Percentiles rank a stretch among this genome's conserved stretches.
Evolutionary conservation across 2,888 invertebrate genomes (phyloP).

Genomic region (Eueremaeus valkanovi): DNA sequence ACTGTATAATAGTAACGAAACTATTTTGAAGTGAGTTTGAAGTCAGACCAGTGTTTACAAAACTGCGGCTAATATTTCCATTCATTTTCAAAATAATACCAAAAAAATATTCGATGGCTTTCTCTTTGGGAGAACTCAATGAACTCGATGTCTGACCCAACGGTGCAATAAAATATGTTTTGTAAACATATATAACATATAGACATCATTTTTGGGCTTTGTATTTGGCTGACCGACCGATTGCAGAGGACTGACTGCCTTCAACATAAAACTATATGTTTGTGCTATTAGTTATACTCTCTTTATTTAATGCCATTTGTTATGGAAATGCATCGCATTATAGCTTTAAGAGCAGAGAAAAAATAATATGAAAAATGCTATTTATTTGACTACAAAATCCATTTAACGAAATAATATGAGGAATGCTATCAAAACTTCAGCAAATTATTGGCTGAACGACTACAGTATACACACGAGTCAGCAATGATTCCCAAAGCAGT

Average conservation of each 20-base stretch:
- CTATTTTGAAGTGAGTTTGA: not conserved
- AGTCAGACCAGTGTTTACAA: not conserved
- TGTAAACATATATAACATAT: not conserved
- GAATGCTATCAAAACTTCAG: conserved; percentile 12
- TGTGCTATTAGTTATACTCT: not conserved
- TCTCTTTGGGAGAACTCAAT: not conserved
- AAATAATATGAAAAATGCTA: not conserved
- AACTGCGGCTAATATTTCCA: not conserved
- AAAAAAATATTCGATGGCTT: not conserved
- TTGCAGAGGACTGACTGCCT: not conserved
- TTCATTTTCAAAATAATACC: not conserved
- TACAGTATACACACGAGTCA: not conserved
- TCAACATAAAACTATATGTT: not conserved
- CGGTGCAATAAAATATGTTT: not conserved
- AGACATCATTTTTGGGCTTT: not conserved
- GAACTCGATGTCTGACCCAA: not conserved
- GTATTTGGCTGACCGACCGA: not conserved
- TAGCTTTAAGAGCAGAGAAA: not conserved
- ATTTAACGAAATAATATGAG: not conserved
- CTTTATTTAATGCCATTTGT: not conserved
- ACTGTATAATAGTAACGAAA: not conserved
- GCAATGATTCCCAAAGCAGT: not conserved
- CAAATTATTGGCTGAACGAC: not conserved
- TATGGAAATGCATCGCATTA: not conserved
- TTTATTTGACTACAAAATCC: not conserved